Conservation (phyloP, 2,888 invertebrate genomes). For the Drosophila percnosoma region DNA sequence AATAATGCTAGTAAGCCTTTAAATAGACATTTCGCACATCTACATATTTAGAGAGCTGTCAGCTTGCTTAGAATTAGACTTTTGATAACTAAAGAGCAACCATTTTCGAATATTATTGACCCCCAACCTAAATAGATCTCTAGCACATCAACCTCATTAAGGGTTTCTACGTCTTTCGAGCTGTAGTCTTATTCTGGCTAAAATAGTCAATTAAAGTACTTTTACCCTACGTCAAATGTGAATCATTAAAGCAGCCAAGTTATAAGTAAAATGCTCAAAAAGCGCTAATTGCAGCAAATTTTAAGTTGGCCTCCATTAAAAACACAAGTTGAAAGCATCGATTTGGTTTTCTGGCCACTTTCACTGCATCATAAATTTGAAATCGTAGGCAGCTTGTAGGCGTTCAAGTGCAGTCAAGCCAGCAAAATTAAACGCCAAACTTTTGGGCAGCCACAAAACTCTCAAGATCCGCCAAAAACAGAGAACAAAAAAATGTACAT, state of each 20-base stretch:
- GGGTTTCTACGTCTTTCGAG: not conserved
- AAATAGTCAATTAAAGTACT: not conserved
- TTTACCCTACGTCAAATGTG: not conserved
- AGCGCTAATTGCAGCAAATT: not conserved
- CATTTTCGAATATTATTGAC: not conserved
- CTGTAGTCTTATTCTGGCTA: not conserved
- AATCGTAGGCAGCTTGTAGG: constrained; percentile 43
- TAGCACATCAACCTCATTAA: not conserved
- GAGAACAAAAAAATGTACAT: not conserved
- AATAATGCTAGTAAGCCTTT: not conserved
- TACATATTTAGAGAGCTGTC: not conserved
- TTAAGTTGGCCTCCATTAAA: not conserved
- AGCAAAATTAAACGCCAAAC: constrained; percentile 53
- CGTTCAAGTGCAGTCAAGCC: constrained; percentile 59
- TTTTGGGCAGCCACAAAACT: constrained; percentile 30
- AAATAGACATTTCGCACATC: not conserved
- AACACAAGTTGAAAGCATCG: constrained; percentile 24
- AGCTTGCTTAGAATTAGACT: not conserved
- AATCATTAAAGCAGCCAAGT: not conserved
- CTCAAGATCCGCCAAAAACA: constrained; percentile 4
- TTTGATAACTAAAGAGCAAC: not conserved
- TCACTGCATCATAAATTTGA: constrained; percentile 43
- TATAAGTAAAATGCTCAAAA: constrained; percentile 2
- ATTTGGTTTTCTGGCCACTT: constrained; percentile 39
- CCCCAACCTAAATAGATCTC: not conserved